Evolutionary conservation across 2,113 vertebrate species (phyloP).

Genomic region (Ceyx margarethae): DNA sequence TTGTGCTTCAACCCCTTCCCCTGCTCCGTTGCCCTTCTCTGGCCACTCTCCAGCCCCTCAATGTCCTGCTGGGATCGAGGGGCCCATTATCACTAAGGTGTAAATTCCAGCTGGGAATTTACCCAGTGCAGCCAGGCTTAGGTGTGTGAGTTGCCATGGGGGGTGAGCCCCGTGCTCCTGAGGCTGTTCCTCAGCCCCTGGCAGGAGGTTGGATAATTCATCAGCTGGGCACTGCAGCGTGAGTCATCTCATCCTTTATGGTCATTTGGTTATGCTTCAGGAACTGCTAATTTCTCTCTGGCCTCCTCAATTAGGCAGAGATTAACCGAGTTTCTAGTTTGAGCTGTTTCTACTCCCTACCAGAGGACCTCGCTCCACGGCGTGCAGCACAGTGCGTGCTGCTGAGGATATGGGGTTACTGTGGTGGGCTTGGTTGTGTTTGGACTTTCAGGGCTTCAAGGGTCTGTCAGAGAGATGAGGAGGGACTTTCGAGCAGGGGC

Average conservation of each 20-base stretch:
- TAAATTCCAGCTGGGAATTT: neutral
- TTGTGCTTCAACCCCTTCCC: neutral
- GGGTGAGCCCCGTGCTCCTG: neutral
- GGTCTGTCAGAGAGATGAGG: no score
- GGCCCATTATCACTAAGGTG: fast-evolving
- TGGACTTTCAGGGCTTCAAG: no score
- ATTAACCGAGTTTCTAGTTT: neutral
- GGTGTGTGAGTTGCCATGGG: neutral
- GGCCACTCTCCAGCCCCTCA: neutral
- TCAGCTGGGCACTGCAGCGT: conserved; percentile 15
- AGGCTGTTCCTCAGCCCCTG: neutral
- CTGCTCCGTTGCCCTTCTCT: neutral
- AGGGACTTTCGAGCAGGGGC: no score
- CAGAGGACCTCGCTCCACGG: fast-evolving
- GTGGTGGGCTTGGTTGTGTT: neutral
- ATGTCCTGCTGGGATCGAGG: neutral
- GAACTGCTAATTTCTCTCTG: neutral
- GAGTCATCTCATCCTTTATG: neutral
- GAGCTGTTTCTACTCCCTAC: neutral
- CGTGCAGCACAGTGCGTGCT: neutral
- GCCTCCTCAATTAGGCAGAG: conserved; percentile 4
- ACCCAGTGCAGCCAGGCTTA: neutral
- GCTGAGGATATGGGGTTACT: fast-evolving
- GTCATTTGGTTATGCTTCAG: neutral
- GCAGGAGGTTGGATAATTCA: neutral